These are phyloP conservation scores for Chelon labrosus DNA, from an alignment of 2,797 vertebrate genomes.

Conservation along the genomic window DNA sequence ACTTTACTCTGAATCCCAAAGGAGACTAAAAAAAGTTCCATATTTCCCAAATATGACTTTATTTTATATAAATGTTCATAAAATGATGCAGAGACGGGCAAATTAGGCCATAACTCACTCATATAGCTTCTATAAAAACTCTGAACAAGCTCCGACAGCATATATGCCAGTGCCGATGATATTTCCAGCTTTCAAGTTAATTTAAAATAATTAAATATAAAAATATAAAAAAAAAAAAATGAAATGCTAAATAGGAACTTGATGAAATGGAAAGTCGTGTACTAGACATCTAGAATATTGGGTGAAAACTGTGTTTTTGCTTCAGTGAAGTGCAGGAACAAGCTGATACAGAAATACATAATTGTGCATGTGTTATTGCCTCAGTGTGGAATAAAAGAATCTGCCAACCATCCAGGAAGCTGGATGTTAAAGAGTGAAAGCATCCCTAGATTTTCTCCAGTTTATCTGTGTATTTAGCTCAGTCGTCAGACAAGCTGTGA, in stretches of 20 bases:
- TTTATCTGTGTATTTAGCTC: conserved; percentile 1
- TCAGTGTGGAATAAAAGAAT: neutral
- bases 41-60: too few relatives aligned
- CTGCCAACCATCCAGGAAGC: neutral
- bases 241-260: neutral
- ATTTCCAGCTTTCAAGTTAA: neutral
- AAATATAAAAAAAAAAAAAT: neutral
- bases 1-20: neutral
- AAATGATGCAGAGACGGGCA: neutral
- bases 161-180: neutral
- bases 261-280: too few relatives aligned
- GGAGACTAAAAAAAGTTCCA: too few relatives aligned
- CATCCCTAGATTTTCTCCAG: neutral
- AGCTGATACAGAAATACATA: too few relatives aligned
- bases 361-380: too few relatives aligned
- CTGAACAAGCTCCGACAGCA: neutral
- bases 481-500: neutral
- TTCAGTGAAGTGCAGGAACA: too few relatives aligned
- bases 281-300: too few relatives aligned
- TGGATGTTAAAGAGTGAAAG: neutral
- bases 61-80: too few relatives aligned
- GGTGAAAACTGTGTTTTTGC: too few relatives aligned
- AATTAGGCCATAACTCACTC: neutral
- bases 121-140: neutral
- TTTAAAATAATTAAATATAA: too few relatives aligned